These are phyloP conservation scores for Melipona beecheii DNA, from an alignment of 2,888 invertebrate species.

Conservation along the genomic window DNA sequence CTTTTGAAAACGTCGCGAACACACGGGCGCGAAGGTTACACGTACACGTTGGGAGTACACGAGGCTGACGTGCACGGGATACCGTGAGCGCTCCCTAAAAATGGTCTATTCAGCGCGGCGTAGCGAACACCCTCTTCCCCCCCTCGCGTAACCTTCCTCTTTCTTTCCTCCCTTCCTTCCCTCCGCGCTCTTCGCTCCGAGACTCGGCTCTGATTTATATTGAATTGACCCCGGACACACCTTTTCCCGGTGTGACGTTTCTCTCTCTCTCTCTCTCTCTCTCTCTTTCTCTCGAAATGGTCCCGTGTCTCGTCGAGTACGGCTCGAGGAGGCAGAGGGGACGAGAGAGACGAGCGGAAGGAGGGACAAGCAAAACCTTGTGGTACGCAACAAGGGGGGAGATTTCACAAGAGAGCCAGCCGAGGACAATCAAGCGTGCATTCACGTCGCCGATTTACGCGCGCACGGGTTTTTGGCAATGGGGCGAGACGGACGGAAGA, in stretches of 20 bases:
- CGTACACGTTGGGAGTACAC: constrained; percentile 18
- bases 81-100: constrained; percentile 67
- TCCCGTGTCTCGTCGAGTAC: constrained; percentile 64
- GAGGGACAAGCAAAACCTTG: constrained; percentile 1
- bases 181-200: constrained; percentile 30
- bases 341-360: constrained; percentile 7
- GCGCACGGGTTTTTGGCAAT: constrained; percentile 70
- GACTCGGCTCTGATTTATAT: constrained; percentile 79
- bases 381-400: constrained; percentile 25
- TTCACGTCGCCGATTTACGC: constrained; percentile 67
- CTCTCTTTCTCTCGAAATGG: constrained; percentile 64
- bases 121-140: constrained; percentile 34
- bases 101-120: constrained; percentile 71
- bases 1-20: constrained; percentile 67
- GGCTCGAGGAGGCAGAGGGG: constrained; percentile 25
- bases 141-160: constrained; percentile 17
- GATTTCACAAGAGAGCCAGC: constrained; percentile 66
- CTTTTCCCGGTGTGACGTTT: constrained; percentile 75
- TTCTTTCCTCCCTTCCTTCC: constrained; percentile 18
- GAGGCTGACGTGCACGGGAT: constrained; percentile 43
- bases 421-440: constrained; percentile 80
- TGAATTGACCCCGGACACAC: constrained; percentile 79
- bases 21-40: constrained; percentile 40
- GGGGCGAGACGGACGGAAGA: constrained; percentile 49
- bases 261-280: constrained; percentile 5